A percentile compares a stretch with the other conserved stretches of the same genome.
Conservation (phyloP, 2,888 invertebrate genomes). For the Cheilosia urbana region DNA sequence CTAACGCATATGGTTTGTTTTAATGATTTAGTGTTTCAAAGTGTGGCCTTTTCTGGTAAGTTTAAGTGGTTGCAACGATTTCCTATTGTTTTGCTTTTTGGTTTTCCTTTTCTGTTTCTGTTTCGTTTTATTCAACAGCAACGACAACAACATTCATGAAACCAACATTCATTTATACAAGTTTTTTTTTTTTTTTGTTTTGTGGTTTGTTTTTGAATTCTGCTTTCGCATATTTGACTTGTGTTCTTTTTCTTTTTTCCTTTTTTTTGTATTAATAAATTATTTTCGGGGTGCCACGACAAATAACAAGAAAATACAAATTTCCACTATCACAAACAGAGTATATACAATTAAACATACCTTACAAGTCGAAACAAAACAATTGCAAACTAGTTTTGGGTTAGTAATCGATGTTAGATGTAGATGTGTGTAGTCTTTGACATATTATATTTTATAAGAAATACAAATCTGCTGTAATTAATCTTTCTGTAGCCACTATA, state of each 20-base stretch:
- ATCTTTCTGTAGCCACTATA: not conserved
- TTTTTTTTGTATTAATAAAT: constrained; percentile 13
- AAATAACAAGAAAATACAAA: constrained; percentile 46
- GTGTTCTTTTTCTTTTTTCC: not conserved
- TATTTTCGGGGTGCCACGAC: constrained; percentile 18
- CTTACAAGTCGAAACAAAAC: constrained; percentile 50
- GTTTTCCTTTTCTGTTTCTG: constrained; percentile 17
- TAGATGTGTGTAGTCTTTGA: constrained; percentile 43
- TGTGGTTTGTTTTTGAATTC: constrained; percentile 13
- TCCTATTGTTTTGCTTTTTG: constrained; percentile 43
- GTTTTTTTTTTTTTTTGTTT: not conserved
- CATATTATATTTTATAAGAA: not conserved
- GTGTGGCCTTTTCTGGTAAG: constrained; percentile 98
- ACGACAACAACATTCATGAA: constrained; percentile 41
- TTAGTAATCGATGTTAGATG: constrained; percentile 51
- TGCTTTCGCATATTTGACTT: constrained; percentile 50
- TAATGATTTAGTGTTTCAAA: constrained; percentile 93
- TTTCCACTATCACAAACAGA: constrained; percentile 18
- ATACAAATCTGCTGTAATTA: not conserved
- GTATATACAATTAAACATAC: constrained; percentile 1
- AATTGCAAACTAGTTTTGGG: constrained; percentile 47
- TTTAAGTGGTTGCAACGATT: constrained; percentile 74
- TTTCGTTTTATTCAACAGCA: constrained; percentile 30
- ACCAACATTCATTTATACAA: constrained; percentile 35
- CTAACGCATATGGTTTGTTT: constrained; percentile 83